Evolutionary conservation across 2,797 vertebrate genomes (phyloP).

Genomic region (Helicolenus hilgendorfi): DNA sequence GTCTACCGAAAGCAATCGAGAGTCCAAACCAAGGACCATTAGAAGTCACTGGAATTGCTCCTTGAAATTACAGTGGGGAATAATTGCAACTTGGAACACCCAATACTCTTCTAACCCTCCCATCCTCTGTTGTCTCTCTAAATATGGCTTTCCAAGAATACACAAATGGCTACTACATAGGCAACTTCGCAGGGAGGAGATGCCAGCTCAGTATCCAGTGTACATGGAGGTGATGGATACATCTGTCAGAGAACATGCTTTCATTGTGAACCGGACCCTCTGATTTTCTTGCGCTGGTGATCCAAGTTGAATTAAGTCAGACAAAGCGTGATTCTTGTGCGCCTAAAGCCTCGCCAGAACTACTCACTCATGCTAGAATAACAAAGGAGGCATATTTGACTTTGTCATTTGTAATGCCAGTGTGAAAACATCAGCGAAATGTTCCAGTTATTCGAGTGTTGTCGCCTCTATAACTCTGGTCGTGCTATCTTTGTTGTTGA

Average conservation of each 20-base stretch:
- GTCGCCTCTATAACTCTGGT: constrained; percentile 52
- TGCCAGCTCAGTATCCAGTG: constrained; percentile 35
- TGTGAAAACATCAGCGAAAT: constrained; percentile 45
- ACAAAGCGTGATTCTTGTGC: constrained; percentile 37
- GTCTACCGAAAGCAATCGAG: constrained; percentile 65
- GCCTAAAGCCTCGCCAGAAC: constrained; percentile 18
- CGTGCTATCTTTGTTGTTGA: constrained; percentile 44
- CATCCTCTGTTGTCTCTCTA: constrained; percentile 62
- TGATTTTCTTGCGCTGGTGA: constrained; percentile 33
- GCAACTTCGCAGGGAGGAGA: constrained; percentile 32
- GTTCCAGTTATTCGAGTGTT: constrained; percentile 58
- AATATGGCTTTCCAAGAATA: constrained; percentile 76
- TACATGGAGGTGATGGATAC: constrained; percentile 46
- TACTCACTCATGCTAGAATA: constrained; percentile 61
- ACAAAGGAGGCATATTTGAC: constrained; percentile 41
- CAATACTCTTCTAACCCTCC: constrained; percentile 48
- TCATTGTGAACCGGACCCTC: constrained; percentile 25
- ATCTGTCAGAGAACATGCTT: constrained; percentile 59
- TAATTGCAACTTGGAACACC: constrained; percentile 75
- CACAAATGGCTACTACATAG: constrained; percentile 55
- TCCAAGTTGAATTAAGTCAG: constrained; percentile 58
- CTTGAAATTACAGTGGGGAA: constrained; percentile 71
- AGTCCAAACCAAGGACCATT: constrained; percentile 69
- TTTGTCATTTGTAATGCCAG: constrained; percentile 47
- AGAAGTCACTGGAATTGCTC: constrained; percentile 55